Evolutionary conservation across 2,113 vertebrate species (phyloP).

Genomic region (Nannospalax galili): DNA sequence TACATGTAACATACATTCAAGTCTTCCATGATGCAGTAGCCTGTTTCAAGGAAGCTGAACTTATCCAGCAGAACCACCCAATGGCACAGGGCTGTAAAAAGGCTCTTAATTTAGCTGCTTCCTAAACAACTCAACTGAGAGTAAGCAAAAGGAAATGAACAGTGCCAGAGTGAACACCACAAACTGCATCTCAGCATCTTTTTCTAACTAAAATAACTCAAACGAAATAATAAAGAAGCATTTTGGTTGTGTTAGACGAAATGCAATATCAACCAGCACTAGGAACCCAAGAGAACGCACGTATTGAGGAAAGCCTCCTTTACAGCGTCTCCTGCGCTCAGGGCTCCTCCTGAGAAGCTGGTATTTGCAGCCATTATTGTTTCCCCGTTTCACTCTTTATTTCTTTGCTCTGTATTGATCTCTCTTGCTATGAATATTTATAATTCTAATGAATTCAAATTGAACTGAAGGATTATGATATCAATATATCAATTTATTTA

Average conservation of each 20-base stretch:
- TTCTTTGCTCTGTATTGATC: background rate
- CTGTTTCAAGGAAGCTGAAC: constrained; percentile 40
- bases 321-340: background rate
- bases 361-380: background rate
- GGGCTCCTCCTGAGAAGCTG: background rate
- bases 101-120: constrained; percentile 44
- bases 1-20: constrained; percentile 21
- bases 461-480: background rate
- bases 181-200: constrained; percentile 15
- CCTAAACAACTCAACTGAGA: constrained; percentile 43
- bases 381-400: background rate
- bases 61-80: background rate
- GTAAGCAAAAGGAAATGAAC: constrained; percentile 50
- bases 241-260: background rate
- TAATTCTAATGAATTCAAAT: background rate
- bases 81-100: background rate
- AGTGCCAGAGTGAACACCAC: background rate
- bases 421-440: background rate
- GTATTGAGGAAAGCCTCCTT: no score
- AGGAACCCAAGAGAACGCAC: background rate
- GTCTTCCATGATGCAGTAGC: background rate
- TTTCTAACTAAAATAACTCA: background rate
- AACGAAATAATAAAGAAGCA: background rate
- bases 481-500: background rate
- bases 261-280: background rate